Evolutionary conservation across 2,113 vertebrate genomes (phyloP).

Genomic region (Sapajus apella): DNA sequence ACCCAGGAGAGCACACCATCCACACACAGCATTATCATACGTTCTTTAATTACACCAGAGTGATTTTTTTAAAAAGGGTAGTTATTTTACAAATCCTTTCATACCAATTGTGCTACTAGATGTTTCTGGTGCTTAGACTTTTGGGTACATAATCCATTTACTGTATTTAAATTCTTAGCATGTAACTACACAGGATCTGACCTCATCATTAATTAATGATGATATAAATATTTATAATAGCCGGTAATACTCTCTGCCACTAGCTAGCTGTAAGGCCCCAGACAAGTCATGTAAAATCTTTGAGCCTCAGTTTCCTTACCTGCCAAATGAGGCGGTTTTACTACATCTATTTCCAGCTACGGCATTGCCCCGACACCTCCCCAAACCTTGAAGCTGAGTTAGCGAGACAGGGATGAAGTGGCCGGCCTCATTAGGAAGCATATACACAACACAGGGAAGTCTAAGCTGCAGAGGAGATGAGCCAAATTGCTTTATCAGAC

Average conservation of each 20-base stretch:
- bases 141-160: not conserved
- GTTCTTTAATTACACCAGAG: not conserved
- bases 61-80: not conserved
- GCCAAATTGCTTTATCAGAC: conserved; percentile 77
- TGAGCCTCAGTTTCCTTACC: conserved; percentile 54
- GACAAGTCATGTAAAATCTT: conserved; percentile 9
- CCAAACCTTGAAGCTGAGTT: not conserved
- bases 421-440: conserved; percentile 49
- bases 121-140: not conserved
- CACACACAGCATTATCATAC: not conserved
- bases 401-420: not conserved
- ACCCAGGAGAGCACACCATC: not conserved
- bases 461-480: conserved; percentile 59
- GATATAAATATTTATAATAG: conserved; percentile 45
- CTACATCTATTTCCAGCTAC: not conserved
- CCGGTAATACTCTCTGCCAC: not conserved
- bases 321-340: not conserved
- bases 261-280: not conserved
- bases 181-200: conserved; percentile 41
- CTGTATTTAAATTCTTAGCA: conserved; percentile 48
- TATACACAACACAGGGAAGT: conserved; percentile 56
- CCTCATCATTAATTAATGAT: conserved; percentile 47
- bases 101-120: not conserved
- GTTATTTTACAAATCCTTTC: not conserved
- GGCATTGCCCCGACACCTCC: not conserved